These are phyloP conservation scores for Grapholita molesta DNA, from an alignment of 1,140 invertebrate genomes.

Conservation along the genomic window DNA sequence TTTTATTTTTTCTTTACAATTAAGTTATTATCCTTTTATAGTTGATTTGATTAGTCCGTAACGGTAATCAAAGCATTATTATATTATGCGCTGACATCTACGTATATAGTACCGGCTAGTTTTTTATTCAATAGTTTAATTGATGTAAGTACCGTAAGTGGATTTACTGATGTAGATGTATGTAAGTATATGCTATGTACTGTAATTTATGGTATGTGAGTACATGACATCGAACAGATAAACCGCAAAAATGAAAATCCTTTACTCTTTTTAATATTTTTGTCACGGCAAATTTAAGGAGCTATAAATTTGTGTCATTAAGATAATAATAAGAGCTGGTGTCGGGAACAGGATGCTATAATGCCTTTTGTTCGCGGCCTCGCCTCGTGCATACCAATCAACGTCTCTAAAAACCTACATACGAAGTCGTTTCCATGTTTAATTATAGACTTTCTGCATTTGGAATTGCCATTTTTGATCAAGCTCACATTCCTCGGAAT, in stretches of 20 bases:
- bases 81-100: neutral
- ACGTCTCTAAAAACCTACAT: slow-evolving; percentile 39
- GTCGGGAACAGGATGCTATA: slow-evolving; percentile 73
- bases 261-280: slow-evolving; percentile 54
- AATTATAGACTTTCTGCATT: slow-evolving; percentile 21
- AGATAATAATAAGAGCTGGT: slow-evolving; percentile 71
- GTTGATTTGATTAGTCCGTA: neutral
- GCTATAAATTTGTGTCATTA: slow-evolving; percentile 74
- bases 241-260: slow-evolving; percentile 11
- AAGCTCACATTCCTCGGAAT: neutral
- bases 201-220: too few relatives aligned
- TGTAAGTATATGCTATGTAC: too few relatives aligned
- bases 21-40: slow-evolving; percentile 5
- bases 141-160: neutral
- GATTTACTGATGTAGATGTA: too few relatives aligned
- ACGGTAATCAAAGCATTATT: neutral
- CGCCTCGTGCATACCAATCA: slow-evolving; percentile 69
- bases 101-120: neutral
- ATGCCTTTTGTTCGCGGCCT: slow-evolving; percentile 69
- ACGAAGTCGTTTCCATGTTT: neutral
- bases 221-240: neutral
- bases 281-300: slow-evolving; percentile 65
- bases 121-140: neutral
- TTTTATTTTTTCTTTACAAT: neutral
- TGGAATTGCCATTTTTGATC: slow-evolving; percentile 30